Conservation (phyloP, 2,113 vertebrate genomes). For the Coreoperca whiteheadi region DNA sequence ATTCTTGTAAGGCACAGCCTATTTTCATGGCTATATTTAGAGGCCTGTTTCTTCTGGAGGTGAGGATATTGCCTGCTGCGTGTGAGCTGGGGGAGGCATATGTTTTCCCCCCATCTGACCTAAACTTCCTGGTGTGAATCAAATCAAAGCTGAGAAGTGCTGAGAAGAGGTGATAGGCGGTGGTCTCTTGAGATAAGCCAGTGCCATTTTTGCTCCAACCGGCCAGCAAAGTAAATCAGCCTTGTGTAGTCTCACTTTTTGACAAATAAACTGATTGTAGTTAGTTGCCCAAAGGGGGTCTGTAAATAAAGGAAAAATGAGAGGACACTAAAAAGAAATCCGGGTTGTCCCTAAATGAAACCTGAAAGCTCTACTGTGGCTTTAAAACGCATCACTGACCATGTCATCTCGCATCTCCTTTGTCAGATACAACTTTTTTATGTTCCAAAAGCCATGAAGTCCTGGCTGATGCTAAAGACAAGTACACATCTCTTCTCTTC, state of each 20-base stretch:
- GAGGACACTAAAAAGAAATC: neutral
- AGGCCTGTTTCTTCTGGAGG: conserved; percentile 57
- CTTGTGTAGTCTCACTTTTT: conserved; percentile 25
- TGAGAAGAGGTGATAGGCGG: conserved; percentile 55
- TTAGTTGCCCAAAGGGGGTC: neutral
- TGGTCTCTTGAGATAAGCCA: conserved; percentile 55
- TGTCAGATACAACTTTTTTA: conserved; percentile 26
- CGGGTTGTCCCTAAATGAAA: conserved; percentile 16
- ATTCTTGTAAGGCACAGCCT: conserved; percentile 53
- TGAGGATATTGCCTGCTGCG: conserved; percentile 74
- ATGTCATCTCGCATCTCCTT: conserved; percentile 6
- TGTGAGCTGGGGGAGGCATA: conserved; percentile 63
- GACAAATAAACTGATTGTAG: conserved; percentile 23
- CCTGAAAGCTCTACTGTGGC: conserved; percentile 14
- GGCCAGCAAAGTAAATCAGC: conserved; percentile 40
- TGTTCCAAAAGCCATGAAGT: neutral
- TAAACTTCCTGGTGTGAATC: conserved; percentile 76
- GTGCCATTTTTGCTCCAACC: conserved; percentile 37
- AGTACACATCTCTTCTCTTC: neutral
- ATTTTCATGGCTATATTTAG: conserved; percentile 75
- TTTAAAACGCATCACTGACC: conserved; percentile 23
- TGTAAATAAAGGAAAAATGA: neutral
- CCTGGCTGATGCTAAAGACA: neutral
- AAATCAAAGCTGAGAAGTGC: conserved; percentile 69
- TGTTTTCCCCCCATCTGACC: conserved; percentile 65